These are phyloP conservation scores for Cryptoprocta ferox DNA, from an alignment of 2,797 vertebrate genomes.

Conservation along the genomic window DNA sequence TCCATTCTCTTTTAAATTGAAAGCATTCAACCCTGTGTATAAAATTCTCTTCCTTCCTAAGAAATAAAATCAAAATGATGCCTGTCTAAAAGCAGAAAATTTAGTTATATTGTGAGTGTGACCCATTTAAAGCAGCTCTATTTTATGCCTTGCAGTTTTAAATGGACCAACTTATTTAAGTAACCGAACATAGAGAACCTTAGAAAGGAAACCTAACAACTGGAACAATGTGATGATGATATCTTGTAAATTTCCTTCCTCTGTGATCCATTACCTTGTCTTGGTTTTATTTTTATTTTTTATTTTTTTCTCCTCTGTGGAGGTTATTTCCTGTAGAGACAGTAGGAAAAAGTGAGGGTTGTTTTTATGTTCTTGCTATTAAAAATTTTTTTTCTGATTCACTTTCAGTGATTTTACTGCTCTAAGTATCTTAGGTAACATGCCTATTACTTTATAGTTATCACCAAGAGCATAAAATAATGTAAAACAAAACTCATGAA, in stretches of 20 bases:
- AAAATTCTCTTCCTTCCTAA: slow-evolving; percentile 44
- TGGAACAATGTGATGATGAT: neutral
- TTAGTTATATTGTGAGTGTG: slow-evolving; percentile 64
- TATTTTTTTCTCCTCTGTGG: neutral
- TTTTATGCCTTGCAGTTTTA: slow-evolving; percentile 64
- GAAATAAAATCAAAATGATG: slow-evolving; percentile 65
- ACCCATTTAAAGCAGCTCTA: slow-evolving; percentile 56
- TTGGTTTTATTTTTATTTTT: slow-evolving; percentile 52
- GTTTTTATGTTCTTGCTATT: slow-evolving; percentile 42
- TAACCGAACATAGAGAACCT: slow-evolving; percentile 37
- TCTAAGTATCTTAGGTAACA: slow-evolving; percentile 4
- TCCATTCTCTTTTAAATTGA: slow-evolving; percentile 53
- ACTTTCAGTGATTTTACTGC: neutral
- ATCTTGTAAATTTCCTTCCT: slow-evolving; percentile 10
- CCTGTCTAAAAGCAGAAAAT: slow-evolving; percentile 63
- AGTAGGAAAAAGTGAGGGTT: neutral
- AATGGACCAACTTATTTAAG: slow-evolving; percentile 69
- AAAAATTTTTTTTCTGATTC: neutral
- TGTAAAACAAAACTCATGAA: slow-evolving; percentile 20
- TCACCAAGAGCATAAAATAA: neutral
- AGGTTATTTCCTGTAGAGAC: slow-evolving; percentile 10
- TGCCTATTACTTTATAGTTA: neutral
- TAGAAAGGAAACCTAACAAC: slow-evolving; percentile 40
- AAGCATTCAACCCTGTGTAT: slow-evolving; percentile 46
- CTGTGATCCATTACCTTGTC: slow-evolving; percentile 23